Percentiles rank a stretch among this genome's conserved stretches.
phyloP scores from a whole-genome alignment of 2,113 vertebrate species.

The Lagenorhynchus albirostris region DNA sequence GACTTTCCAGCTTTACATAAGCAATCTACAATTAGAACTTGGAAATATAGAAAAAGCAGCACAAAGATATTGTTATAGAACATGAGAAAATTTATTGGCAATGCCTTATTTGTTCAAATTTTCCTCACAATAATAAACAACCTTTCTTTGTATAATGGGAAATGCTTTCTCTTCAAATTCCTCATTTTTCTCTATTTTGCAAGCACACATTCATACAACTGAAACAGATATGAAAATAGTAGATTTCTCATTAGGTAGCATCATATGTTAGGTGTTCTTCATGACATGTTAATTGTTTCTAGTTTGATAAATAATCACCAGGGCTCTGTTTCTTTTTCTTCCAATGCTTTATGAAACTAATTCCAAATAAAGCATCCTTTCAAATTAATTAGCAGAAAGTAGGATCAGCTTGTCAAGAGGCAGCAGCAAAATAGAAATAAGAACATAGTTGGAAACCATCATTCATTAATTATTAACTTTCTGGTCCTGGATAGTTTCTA shows the following conservation, averaged over 20 bases:
- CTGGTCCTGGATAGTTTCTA: background rate
- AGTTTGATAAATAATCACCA: background rate
- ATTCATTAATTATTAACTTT: conserved; percentile 18
- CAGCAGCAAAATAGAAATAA: background rate
- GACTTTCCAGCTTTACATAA: background rate
- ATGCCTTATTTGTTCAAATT: background rate
- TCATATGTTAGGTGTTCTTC: background rate
- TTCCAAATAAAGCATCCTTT: background rate
- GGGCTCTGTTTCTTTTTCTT: background rate
- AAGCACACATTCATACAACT: background rate
- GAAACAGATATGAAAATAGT: background rate
- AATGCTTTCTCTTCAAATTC: background rate
- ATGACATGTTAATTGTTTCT: background rate
- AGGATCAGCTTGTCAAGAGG: background rate
- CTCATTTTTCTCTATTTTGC: background rate
- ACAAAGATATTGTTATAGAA: background rate
- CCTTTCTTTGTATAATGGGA: background rate
- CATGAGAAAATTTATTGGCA: background rate
- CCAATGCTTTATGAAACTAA: background rate
- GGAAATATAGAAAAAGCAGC: background rate
- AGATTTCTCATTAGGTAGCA: background rate
- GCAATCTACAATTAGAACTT: background rate
- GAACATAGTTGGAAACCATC: background rate
- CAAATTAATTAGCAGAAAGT: background rate
- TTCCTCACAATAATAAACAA: background rate